Base-by-base conservation (phyloP, 1,140 invertebrate species). In the Diorhabda sublineata region DNA sequence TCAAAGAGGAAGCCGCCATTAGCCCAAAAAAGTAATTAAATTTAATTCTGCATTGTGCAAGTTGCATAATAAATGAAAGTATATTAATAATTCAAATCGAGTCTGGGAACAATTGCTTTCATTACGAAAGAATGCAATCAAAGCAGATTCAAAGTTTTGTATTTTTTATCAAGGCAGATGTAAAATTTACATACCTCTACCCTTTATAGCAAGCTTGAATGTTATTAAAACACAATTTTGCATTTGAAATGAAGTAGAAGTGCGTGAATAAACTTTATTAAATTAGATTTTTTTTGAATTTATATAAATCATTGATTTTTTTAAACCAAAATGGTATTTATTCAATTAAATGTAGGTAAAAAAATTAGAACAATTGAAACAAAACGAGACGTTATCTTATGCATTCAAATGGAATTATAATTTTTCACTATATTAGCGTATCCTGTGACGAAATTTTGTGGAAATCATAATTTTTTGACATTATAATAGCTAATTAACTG, bases 191-290 rank as follows among this genome's bases (percentile, higher is more conserved):
- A 61, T 61, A 61, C 26, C n/a, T 61, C 59, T 42, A 61, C 59
- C 59, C 59, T 61, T 59, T 61, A 42, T 7, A 6, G 59, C 26
- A 7, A 42, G 59, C n/a, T 42, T 61, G 59, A 61, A 43, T 61
- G 59, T 42, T 61, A 61, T 61, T 61, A 61, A 61, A 61, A 61
- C 59, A 61, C 26, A 61, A 61, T 61, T 61, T 61, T 61, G 59
- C 59, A 61, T 61, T 61, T 42, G 59, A 42, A 61, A 61, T 26
- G 9, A 61, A 61, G 59, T 4, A 26, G 26, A 26, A 61, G 59
- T 42, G 47, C 58, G 2, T 41, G 59, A 43, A 7, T n/a, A 61
- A 61, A 61, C 59, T 61, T 61, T 61, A 61, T 61, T 61, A 61
- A 61, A 61, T 61, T 61, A 43, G 4, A 42, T 41, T 61, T 61